Evolutionary conservation across 2,113 vertebrate species (phyloP).

Genomic region (Malurus melanocephalus): DNA sequence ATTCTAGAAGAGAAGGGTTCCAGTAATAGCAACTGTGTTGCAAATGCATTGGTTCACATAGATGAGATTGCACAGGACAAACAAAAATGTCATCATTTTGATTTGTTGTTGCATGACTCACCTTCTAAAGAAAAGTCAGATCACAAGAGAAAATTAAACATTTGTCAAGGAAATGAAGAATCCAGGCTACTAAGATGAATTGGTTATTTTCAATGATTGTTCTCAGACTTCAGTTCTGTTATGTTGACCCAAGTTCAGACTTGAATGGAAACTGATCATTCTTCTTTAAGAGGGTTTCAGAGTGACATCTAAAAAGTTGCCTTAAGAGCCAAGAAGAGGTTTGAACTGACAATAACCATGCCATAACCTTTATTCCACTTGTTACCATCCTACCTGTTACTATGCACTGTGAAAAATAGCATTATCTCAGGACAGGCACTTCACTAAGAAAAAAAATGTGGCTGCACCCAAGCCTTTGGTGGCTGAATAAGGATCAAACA

Average conservation of each 20-base stretch:
- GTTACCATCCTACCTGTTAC: background rate
- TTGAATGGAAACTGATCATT: background rate
- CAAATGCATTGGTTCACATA: background rate
- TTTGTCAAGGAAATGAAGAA: constrained; percentile 6
- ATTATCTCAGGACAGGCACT: background rate
- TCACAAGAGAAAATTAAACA: constrained; percentile 1
- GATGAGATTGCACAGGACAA: background rate
- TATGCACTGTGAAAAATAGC: background rate
- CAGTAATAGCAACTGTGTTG: background rate
- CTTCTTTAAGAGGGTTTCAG: background rate
- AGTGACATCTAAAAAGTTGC: background rate
- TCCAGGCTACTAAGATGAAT: background rate
- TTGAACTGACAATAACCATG: background rate
- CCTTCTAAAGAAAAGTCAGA: constrained; percentile 2
- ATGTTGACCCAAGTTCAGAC: background rate
- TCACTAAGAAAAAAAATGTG: background rate
- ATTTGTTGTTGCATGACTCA: background rate
- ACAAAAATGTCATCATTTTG: background rate
- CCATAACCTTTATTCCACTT: background rate
- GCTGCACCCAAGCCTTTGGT: background rate
- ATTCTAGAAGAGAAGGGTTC: background rate
- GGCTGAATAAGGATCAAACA: background rate
- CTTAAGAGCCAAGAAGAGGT: background rate
- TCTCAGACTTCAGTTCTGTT: background rate
- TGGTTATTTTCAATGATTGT: background rate